Evolutionary conservation across 2,797 vertebrate species (phyloP).

Genomic region (Euphonia xanthogaster): DNA sequence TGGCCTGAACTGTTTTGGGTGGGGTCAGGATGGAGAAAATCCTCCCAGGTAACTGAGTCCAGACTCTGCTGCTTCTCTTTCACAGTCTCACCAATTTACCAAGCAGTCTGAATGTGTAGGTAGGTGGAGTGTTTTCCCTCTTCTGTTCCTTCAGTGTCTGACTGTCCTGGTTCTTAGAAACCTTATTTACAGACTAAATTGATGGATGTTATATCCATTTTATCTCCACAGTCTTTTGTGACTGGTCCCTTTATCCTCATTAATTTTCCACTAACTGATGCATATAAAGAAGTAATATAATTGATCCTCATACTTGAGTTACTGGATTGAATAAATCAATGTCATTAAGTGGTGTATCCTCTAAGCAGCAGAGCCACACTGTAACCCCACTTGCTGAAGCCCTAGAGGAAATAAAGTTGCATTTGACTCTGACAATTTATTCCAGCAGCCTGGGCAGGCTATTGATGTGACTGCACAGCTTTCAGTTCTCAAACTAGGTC

Average conservation of each 20-base stretch:
- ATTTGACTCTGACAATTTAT: not conserved
- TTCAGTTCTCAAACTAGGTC: not conserved
- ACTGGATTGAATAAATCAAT: not conserved
- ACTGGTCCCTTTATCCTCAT: not conserved
- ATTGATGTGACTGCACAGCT: not conserved
- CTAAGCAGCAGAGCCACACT: not conserved
- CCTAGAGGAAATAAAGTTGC: not conserved
- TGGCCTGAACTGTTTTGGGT: not conserved
- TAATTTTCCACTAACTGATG: not conserved
- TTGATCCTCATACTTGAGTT: not conserved
- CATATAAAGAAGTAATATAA: not conserved
- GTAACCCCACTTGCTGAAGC: not conserved
- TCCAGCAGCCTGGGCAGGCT: not conserved
- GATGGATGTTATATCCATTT: not conserved
- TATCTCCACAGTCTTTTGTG: not conserved
- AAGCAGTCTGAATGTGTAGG: not conserved
- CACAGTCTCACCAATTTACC: not conserved
- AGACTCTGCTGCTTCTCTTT: not conserved
- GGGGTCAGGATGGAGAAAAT: not conserved
- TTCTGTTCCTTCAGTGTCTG: not conserved
- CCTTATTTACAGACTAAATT: not conserved
- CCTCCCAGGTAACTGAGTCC: not conserved
- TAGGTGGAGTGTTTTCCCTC: rapidly evolving
- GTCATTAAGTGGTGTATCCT: not conserved
- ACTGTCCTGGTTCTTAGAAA: not conserved